Conservation (phyloP, 2,113 vertebrate genomes). For the Laterallus jamaicensis region DNA sequence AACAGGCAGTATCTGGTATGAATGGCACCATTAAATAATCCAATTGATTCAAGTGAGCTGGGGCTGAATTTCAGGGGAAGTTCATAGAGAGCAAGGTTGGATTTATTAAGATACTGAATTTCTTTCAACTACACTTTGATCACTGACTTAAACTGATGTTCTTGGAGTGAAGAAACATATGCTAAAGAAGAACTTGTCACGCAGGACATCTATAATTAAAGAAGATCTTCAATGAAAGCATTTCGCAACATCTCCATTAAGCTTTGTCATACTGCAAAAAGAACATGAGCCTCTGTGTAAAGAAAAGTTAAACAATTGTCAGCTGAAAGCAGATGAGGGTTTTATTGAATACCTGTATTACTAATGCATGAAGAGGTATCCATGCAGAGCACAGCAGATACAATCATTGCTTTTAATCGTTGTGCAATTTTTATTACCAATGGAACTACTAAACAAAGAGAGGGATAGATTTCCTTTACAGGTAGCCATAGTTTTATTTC, state of each 20-base stretch:
- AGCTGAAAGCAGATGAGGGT: slow-evolving; percentile 55
- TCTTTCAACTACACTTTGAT: slow-evolving; percentile 21
- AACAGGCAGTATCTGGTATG: neutral
- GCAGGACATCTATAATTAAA: slow-evolving; percentile 61
- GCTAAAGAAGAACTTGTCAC: slow-evolving; percentile 48
- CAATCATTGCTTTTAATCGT: slow-evolving; percentile 50
- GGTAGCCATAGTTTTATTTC: neutral
- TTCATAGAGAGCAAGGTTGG: neutral
- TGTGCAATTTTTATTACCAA: slow-evolving; percentile 46
- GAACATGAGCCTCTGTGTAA: slow-evolving; percentile 54
- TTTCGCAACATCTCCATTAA: slow-evolving; percentile 47
- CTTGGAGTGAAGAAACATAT: slow-evolving; percentile 53
- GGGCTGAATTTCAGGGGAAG: neutral
- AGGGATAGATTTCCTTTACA: slow-evolving; percentile 1
- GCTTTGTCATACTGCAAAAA: slow-evolving; percentile 51
- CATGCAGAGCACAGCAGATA: slow-evolving; percentile 40
- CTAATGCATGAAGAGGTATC: slow-evolving; percentile 62
- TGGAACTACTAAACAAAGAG: slow-evolving; percentile 2
- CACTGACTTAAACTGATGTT: slow-evolving; percentile 32
- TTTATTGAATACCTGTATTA: slow-evolving; percentile 62
- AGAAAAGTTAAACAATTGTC: slow-evolving; percentile 66
- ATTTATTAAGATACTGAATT: slow-evolving; percentile 4
- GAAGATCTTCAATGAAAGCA: slow-evolving; percentile 41
- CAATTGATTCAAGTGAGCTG: neutral
- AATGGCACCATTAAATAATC: neutral